Evolutionary conservation across 2,113 vertebrate genomes (phyloP).

Genomic region (Isurus oxyrinchus): DNA sequence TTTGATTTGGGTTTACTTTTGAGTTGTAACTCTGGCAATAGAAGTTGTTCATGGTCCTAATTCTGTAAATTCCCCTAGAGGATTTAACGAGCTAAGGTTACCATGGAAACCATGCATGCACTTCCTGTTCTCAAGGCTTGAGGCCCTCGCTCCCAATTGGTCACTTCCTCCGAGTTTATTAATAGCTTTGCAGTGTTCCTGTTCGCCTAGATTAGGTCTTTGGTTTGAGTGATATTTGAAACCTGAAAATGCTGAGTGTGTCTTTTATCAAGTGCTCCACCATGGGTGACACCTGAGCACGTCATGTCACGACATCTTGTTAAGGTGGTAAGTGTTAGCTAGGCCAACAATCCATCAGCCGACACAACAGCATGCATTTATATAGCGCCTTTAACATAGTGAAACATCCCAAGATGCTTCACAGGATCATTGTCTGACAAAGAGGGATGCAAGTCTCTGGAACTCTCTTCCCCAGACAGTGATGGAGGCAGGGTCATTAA

Average conservation of each 20-base stretch:
- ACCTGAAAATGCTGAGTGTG: background rate
- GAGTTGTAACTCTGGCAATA: background rate
- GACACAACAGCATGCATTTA: background rate
- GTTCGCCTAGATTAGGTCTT: background rate
- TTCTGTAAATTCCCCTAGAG: background rate
- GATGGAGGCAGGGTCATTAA: too few species aligned
- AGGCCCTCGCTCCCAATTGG: background rate
- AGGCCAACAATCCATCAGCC: background rate
- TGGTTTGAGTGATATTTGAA: background rate
- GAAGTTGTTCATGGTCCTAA: background rate
- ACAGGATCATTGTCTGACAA: background rate
- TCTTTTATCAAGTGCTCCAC: background rate
- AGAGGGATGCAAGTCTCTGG: too few species aligned
- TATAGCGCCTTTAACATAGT: background rate
- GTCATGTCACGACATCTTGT: background rate
- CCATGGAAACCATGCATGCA: background rate
- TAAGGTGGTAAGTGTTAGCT: background rate
- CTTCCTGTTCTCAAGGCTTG: background rate
- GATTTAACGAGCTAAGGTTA: background rate
- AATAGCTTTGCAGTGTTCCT: background rate
- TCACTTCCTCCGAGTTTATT: background rate
- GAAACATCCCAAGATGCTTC: background rate
- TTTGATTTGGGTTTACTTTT: background rate
- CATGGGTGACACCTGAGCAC: background rate
- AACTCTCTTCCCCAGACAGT: too few species aligned